Evolutionary conservation across 2,888 invertebrate genomes (phyloP), one percentile per base, ranked within the genome.

Genomic region (Odontocerum albicorne): DNA sequence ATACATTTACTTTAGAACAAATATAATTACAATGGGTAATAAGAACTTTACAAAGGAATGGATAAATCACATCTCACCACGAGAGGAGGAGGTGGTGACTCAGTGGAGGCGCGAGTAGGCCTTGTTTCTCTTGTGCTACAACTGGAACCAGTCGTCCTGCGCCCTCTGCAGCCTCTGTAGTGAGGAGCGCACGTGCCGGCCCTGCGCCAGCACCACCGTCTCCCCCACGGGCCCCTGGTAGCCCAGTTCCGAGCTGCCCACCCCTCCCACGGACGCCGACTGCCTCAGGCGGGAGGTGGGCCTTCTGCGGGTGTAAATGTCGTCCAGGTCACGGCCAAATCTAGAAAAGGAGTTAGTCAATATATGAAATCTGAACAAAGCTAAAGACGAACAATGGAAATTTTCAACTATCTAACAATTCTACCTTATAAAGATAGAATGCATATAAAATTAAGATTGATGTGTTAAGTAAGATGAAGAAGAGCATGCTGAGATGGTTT

Each of bases 101-200:
- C 62, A 64, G 62, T 58, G 57, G 45, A 49, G 57, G 58, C 62
- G 63, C 8, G 49, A 17, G 27, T 63, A 63, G 17, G 62, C 52
- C 55, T 59, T 60, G 27, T 46, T 73, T 63, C 65, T 72, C 71
- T 72, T 68, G 71, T 83, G 88, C 88, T 92, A 93, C 87, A 93
- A 88, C 74, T 93, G 91, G 72, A 92, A 94, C 68, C 93, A 83
- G 70, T 93, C 92, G 66, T 94, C 93, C 68, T 93, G 92, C 67
- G 89, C 85, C 65, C 88, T 82, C 73, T 92, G 91, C 62, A 92
- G 80, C 66, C 89, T 85, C 70, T 88, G 86, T 62, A 93, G 72
- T 3, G 92, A 92, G 62, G 85, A 87, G 69, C 87, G 86, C 17
- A 93, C 87, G 65, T 86, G 84, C 63, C 86, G 83, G 31, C 91